Evolutionary conservation across 2,113 vertebrate species (phyloP), one percentile per base, ranked within the genome.

Genomic region (Chloroceryle aenea): DNA sequence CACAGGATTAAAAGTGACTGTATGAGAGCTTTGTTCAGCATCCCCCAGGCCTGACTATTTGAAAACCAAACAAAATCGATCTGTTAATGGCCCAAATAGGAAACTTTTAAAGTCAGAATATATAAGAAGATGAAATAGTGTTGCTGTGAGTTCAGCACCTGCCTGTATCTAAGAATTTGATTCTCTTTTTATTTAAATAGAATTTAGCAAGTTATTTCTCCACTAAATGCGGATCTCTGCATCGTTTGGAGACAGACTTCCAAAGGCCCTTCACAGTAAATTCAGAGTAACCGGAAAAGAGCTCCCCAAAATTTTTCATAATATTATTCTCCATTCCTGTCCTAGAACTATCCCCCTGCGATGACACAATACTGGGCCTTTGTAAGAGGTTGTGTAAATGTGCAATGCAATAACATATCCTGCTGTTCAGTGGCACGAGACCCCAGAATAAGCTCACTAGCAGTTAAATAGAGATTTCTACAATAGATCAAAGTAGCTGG

Each of bases 281-380:
- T 63, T 81, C 52, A n/a, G 27, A 87, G 93, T 61, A 63, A 90
- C 1, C 7, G 40, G 79, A 92, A 85, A 80, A 76, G 6, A 45
- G 66, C 23, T 45, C 43, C 20, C 2, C 3, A 68, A 85, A 61
- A 48, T 62, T 89, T 72, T 90, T 43, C 80, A 92, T 78, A 96
- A 92, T 86, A 93, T 97, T 95, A 92, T 94, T 94, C 90, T 82
- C 86, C 93, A 96, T 96, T 96, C 92, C 90, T 94, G 36, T 56
- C 18, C 73, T 53, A n/a, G 23, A 93, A 62, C 85, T 68, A 87
- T 95, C n/a, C 79, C 79, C 45, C 52, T 64, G 3, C 2, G 14
- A 95, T 67, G 83, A 87, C 69, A 95, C 95, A 94, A 93, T 72
- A 40, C 61, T 0, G 4, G 48, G 61, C 68, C 88, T 94, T 92